Evolutionary conservation across 1,140 invertebrate genomes (phyloP), one percentile per base, ranked within the genome.

Genomic region (Cyrtorhinus lividipennis): DNA sequence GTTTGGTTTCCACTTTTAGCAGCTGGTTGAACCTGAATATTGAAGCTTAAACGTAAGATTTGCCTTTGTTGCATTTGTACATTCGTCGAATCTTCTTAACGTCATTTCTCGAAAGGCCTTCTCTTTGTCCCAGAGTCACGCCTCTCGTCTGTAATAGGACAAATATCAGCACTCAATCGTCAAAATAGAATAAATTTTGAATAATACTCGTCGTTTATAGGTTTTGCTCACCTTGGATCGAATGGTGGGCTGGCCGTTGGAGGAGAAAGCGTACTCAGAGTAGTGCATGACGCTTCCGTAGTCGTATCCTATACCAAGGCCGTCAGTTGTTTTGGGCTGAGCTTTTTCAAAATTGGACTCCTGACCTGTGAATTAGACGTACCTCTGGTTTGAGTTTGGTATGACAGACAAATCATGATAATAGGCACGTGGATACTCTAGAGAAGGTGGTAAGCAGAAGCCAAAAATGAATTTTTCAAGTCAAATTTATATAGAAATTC

Each of bases 231-330:
- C 58, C 23, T 78, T 83, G 0, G 83, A 75, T 10, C 79, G 73
- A 59, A 89, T 87, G 0, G 86, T 89, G 12, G 81, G 80, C 67
- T 80, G 69, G 1, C 82, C 81, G 70, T 90, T 90, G 48, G 70
- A 78, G 5, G 85, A 85, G 73, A 91, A 91, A 10, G 87, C 86
- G 56, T 79, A 82, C n/a, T 80, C 75, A 0, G 84, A 87, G 68
- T 92, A 91, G 71, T 92, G 89, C 87, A 91, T 90, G 0, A 92
- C 83, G 64, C 87, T 89, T 56, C 80, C 79, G 68, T 86, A 90
- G 72, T 91, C 88, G 66, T 88, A 88, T 0, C 77, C 74, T 1
- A 88, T 78, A 1, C 84, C 84, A 67, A 78, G 86, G 18, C 77
- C 79, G 46, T 80, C 75, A 0, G 81, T 80, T 1, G 72, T 74